Evolutionary conservation across 2,888 invertebrate genomes (phyloP).

Genomic region (Strigamia crassipes): DNA sequence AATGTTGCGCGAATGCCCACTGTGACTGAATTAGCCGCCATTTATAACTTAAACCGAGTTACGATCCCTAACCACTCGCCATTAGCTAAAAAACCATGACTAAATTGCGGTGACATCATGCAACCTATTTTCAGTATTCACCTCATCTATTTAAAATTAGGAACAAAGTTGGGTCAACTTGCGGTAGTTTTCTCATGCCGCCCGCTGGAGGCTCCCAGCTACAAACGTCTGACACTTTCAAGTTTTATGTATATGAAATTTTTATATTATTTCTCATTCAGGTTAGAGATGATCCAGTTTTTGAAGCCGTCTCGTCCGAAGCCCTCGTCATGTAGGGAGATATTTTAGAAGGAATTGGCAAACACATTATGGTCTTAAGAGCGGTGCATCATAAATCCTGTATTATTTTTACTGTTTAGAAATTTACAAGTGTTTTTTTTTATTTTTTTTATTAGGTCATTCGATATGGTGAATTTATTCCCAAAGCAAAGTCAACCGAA

Average conservation of each 20-base stretch:
- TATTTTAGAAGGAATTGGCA: constrained; percentile 17
- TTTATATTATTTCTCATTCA: neutral
- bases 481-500: neutral
- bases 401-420: neutral
- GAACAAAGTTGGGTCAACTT: neutral
- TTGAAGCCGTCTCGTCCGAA: neutral
- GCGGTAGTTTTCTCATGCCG: too few relatives aligned
- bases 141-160: constrained; percentile 34
- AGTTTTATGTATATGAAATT: neutral
- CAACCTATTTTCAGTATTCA: constrained; percentile 37
- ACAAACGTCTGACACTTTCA: neutral
- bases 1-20: too few relatives aligned
- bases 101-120: constrained; percentile 11
- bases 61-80: neutral
- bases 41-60: too few relatives aligned
- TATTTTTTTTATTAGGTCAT: neutral
- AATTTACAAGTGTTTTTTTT: neutral
- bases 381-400: neutral
- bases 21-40: too few relatives aligned
- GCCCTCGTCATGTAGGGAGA: too few relatives aligned
- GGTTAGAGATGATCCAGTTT: neutral
- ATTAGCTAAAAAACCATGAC: constrained; percentile 11
- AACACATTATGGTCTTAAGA: neutral
- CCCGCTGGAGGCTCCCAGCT: too few relatives aligned
- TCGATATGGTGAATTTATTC: neutral